These are phyloP conservation scores for Lasioglossum villosulum DNA, from an alignment of 2,888 invertebrate genomes.

Conservation along the genomic window DNA sequence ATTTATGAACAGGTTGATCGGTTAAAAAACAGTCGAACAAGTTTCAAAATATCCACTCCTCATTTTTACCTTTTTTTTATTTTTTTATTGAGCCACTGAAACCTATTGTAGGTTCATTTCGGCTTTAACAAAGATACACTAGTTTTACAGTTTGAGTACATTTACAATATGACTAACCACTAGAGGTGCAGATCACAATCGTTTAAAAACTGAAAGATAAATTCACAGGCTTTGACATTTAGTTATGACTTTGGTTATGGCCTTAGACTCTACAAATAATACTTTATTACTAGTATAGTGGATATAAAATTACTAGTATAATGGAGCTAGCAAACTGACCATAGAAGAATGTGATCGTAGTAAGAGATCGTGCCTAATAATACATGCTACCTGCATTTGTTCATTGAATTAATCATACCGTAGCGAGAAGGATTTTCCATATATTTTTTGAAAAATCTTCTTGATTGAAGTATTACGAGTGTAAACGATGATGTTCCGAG, in stretches of 20 bases:
- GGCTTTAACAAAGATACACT: too few species aligned
- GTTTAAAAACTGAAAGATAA: too few species aligned
- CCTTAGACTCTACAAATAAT: neutral
- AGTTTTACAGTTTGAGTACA: too few species aligned
- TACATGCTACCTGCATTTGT: neutral
- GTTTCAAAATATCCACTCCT: neutral
- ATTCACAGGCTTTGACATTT: too few species aligned
- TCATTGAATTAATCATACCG: neutral
- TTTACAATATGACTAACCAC: too few species aligned
- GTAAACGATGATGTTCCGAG: neutral
- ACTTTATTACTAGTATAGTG: neutral
- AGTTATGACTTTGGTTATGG: too few species aligned
- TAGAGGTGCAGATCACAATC: too few species aligned
- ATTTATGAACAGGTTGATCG: neutral
- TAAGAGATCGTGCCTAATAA: neutral
- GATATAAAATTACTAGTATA: slow-evolving; percentile 1
- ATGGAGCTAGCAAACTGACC: too few species aligned
- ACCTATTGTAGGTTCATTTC: too few species aligned
- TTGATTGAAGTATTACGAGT: neutral
- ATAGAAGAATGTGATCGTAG: neutral
- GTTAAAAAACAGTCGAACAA: too few species aligned
- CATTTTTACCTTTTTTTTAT: too few species aligned
- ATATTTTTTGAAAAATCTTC: neutral
- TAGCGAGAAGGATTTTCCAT: neutral
- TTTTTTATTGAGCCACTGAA: too few species aligned